These are phyloP conservation scores for Zelleria hepariella DNA, from an alignment of 2,888 invertebrate species.

Conservation along the genomic window DNA sequence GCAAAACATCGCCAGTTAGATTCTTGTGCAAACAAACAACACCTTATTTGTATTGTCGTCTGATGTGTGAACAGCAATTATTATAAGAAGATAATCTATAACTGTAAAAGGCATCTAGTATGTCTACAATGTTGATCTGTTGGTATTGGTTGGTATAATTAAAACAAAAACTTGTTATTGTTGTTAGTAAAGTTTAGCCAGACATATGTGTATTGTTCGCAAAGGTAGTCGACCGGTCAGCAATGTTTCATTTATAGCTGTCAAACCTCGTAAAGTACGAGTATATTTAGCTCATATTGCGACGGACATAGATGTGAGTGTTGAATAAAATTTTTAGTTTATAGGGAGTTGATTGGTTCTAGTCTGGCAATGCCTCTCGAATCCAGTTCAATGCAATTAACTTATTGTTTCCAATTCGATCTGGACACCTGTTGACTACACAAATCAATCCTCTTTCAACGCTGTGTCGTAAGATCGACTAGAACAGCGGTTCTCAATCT, in stretches of 20 bases:
- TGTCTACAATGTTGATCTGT: neutral
- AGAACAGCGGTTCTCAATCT: no score
- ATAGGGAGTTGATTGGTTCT: no score
- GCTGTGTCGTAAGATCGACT: neutral
- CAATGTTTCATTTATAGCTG: no score
- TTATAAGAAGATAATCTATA: neutral
- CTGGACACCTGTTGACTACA: slow-evolving; percentile 5
- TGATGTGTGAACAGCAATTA: neutral
- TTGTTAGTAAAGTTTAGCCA: no score
- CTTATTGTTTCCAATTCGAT: slow-evolving; percentile 3
- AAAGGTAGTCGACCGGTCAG: no score
- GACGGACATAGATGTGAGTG: no score
- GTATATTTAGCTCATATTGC: no score
- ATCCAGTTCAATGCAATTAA: neutral
- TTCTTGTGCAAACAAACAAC: neutral
- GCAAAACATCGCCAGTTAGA: neutral
- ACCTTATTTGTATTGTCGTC: neutral
- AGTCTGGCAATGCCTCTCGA: neutral
- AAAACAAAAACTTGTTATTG: no score
- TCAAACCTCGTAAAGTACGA: no score
- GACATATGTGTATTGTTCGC: no score
- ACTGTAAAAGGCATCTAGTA: neutral
- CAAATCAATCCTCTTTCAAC: slow-evolving; percentile 2
- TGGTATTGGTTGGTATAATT: no score
- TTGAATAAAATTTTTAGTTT: no score